A percentile compares a stretch with the other conserved stretches of the same genome.
Conservation (phyloP, 2,113 vertebrate genomes). For the Pseudorasbora parva region DNA sequence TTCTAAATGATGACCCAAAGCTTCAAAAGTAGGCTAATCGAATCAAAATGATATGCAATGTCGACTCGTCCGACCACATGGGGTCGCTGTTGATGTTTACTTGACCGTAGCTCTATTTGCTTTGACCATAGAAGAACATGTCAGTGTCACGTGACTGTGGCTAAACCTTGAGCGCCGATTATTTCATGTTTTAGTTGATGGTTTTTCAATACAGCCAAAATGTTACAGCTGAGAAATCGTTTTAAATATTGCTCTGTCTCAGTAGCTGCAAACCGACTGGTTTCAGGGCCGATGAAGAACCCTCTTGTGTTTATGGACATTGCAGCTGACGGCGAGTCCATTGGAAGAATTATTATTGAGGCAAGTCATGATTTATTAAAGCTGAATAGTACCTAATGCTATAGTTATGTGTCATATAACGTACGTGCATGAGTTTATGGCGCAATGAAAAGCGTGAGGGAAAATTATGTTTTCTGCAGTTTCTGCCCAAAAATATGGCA, state of each 20-base stretch:
- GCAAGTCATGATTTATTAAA: conserved; percentile 65
- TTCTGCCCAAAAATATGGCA: background rate
- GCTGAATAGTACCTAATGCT: background rate
- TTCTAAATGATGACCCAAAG: background rate
- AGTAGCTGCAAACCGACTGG: conserved; percentile 63
- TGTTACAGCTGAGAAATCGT: conserved; percentile 72
- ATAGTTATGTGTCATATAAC: background rate
- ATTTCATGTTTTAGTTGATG: background rate
- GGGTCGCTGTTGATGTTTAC: conserved; percentile 30
- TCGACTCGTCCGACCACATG: conserved; percentile 12
- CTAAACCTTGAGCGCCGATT: background rate
- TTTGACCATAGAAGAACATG: background rate
- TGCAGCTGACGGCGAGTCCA: conserved; percentile 81
- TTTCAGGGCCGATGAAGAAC: conserved; percentile 70
- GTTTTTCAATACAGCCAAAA: conserved; percentile 46
- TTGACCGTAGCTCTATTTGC: no score
- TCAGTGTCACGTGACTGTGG: background rate
- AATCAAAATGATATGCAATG: background rate
- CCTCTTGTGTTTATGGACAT: conserved; percentile 88
- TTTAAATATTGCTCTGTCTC: conserved; percentile 67
- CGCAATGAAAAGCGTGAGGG: background rate
- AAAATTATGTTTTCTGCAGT: background rate
- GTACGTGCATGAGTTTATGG: no score
- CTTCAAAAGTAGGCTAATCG: background rate
- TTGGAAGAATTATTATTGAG: conserved; percentile 87